Conservation (phyloP, 2,888 invertebrate genomes). For the Branchinecta sandiegonensis region DNA sequence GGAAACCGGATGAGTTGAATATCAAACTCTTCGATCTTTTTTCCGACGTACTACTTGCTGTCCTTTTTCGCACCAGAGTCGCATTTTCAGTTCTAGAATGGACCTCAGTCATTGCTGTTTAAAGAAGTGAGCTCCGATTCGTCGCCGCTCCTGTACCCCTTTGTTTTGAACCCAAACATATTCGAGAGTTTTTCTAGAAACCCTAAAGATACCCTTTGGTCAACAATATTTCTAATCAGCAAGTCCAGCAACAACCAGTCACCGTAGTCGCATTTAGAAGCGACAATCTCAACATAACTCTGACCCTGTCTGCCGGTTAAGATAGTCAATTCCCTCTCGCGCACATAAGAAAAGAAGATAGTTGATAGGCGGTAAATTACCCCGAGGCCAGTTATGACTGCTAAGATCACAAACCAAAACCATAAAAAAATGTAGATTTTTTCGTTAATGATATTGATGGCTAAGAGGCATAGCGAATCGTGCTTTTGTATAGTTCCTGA, state of each 20-base stretch:
- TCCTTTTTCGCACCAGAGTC: no score
- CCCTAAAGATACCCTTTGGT: background rate
- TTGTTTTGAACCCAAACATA: no score
- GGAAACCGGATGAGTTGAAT: no score
- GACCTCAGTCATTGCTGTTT: no score
- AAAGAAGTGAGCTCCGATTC: no score
- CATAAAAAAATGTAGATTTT: conserved; percentile 29
- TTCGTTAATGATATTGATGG: conserved; percentile 31
- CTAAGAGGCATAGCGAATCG: conserved; percentile 30
- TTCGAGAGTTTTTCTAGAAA: background rate
- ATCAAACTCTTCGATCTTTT: no score
- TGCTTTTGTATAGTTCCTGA: conserved; percentile 25
- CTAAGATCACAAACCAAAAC: conserved; percentile 32
- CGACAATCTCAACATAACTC: conserved; percentile 54
- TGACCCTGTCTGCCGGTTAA: conserved; percentile 63
- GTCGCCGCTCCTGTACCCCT: no score
- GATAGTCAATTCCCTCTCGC: conserved; percentile 57
- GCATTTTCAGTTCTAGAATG: no score
- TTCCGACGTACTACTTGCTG: no score
- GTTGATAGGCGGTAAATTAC: conserved; percentile 29
- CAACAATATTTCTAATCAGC: conserved; percentile 64
- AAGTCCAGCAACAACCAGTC: conserved; percentile 70
- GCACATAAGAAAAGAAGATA: conserved; percentile 25
- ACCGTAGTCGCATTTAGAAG: conserved; percentile 54
- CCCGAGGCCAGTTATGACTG: conserved; percentile 28